Percentiles rank a stretch among this genome's conserved stretches.
Conservation (phyloP, 2,888 invertebrate species). For the Pogonocherus hispidulus region DNA sequence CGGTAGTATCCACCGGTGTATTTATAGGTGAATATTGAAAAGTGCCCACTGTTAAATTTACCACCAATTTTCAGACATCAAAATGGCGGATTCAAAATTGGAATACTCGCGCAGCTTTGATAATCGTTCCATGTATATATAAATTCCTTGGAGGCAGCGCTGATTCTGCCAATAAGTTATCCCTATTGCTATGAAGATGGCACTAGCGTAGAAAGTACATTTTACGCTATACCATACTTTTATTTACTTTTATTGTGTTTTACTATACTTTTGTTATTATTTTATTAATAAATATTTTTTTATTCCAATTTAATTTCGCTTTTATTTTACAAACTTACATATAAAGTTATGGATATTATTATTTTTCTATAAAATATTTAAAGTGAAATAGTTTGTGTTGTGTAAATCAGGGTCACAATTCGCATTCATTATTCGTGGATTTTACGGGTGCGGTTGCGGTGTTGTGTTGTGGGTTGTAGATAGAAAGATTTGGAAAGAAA, state of each 20-base stretch:
- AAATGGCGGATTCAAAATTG: no score
- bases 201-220: conserved; percentile 38
- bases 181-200: conserved; percentile 33
- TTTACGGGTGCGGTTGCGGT: no score
- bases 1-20: no score
- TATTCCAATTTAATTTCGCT: neutral
- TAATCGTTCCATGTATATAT: no score
- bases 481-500: conserved; percentile 45
- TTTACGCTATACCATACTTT: conserved; percentile 36
- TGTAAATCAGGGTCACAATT: no score
- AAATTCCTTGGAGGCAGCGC: no score
- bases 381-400: neutral
- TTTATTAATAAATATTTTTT: conserved; percentile 15
- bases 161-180: conserved; percentile 33
- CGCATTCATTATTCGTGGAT: no score
- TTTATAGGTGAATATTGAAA: no score
- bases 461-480: conserved; percentile 58
- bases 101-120: no score
- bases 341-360: neutral
- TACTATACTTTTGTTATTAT: conserved; percentile 22
- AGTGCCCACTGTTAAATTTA: no score
- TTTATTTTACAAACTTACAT: neutral
- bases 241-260: conserved; percentile 35
- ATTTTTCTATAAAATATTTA: neutral
- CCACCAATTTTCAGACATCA: no score